Base-by-base conservation (phyloP, 2,888 invertebrate genomes). In the Nemapogon koenigi region DNA sequence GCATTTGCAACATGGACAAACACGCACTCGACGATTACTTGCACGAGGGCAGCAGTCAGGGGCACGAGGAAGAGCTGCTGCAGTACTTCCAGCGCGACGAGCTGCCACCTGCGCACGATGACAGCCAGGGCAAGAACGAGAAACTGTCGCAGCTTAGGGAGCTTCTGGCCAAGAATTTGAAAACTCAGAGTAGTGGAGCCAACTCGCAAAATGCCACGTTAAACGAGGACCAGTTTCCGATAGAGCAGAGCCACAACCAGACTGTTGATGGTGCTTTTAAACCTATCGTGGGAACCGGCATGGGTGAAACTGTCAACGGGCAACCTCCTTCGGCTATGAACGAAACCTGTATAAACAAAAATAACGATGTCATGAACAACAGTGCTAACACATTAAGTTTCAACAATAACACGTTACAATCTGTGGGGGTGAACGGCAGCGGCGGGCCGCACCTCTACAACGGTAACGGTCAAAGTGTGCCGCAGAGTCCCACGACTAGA, bases 21-120 rank as follows among this genome's bases (percentile, higher is more conserved):
- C 90, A 91, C 62, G 89, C 88, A 44, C 70, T 91, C 45, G 90
- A 90, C 60, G 91, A 90, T 66, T 91, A 91, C 61, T 76, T 91
- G 47, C 87, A 88, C 60, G 87, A 86, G 46, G 89, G 88, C 44
- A 87, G 85, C 62, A 86, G 86, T 29, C 90, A 89, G 53, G 90
- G 89, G 56, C 91, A 92, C 62, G 91, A 91, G 57, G 91, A 91
- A 57, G 92, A 92, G 68, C 69, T 93, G 51, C 80, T 90, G 61
- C 89, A 90, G 69, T 92, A 91, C 71, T 91, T 91, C 66, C 88
- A 84, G 37, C 57, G 62, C 31, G 60, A 62, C 37, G 60, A 63
- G 47, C 66, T 68, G 52, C 59, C 62, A 50, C 68, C 68, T 50
- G 70, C 65, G 43, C 76, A 78, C 59, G 80, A 79, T 39, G 75